A percentile compares a stretch with the other conserved stretches of the same genome.
Conservation (phyloP, 2,113 vertebrate genomes). For the Garra rufa region DNA sequence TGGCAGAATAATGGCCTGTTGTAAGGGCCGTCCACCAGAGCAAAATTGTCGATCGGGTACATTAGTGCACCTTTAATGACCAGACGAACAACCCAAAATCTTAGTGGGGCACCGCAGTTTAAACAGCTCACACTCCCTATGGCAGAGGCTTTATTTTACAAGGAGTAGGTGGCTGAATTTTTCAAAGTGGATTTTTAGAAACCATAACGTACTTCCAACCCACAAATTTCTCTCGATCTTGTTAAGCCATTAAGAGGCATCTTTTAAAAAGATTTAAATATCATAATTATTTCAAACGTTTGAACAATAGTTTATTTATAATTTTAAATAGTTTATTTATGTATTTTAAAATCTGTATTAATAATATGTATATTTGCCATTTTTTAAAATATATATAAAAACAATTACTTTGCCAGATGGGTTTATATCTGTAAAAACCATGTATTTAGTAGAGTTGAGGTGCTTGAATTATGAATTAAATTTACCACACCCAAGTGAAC, state of each 20-base stretch:
- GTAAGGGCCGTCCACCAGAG: constrained; percentile 61
- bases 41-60: constrained; percentile 73
- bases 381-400: too few relatives aligned
- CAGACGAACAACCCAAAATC: constrained; percentile 69
- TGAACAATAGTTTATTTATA: too few relatives aligned
- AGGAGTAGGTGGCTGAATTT: not conserved
- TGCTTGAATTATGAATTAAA: too few relatives aligned
- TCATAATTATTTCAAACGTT: too few relatives aligned
- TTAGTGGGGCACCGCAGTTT: constrained; percentile 49
- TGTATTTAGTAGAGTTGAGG: not conserved
- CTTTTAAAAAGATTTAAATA: too few relatives aligned
- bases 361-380: too few relatives aligned
- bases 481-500: too few relatives aligned
- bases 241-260: not conserved
- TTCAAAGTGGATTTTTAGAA: not conserved
- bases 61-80: constrained; percentile 76
- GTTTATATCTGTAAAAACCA: not conserved
- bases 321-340: too few relatives aligned
- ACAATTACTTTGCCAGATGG: too few relatives aligned
- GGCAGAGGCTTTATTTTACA: not conserved
- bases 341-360: too few relatives aligned
- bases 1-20: constrained; percentile 72
- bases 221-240: not conserved
- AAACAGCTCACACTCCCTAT: not conserved
- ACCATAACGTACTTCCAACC: not conserved